Conservation (phyloP, 2,113 vertebrate genomes). For the Passer montanus region DNA sequence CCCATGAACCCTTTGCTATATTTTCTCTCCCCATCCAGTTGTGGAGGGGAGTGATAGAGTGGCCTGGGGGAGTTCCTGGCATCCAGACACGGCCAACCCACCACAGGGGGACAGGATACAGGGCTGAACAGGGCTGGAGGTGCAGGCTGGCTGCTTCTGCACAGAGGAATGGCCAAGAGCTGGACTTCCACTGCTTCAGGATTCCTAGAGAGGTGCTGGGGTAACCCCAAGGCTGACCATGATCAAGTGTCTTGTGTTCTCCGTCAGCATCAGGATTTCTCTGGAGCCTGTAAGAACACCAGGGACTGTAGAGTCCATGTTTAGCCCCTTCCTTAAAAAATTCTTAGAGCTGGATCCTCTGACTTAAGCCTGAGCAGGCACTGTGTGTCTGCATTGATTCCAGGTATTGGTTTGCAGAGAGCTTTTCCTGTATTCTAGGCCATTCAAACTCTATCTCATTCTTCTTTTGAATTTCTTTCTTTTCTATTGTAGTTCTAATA, state of each 20-base stretch:
- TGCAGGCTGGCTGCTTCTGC: not conserved
- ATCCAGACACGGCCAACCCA: not conserved
- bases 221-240: not conserved
- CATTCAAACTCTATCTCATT: not conserved
- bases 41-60: not conserved
- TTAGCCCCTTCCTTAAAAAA: not conserved
- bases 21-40: not conserved
- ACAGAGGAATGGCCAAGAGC: not conserved
- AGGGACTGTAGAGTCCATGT: not conserved
- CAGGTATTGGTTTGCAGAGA: not conserved
- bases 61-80: not conserved
- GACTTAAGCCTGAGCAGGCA: not conserved
- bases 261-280: not conserved
- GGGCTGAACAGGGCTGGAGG: accelerated
- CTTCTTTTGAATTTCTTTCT: not conserved
- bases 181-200: not conserved
- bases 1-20: not conserved
- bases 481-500: not conserved
- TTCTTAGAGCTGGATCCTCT: not conserved
- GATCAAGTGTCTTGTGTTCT: not conserved
- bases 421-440: not conserved
- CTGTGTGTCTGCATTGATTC: not conserved
- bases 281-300: not conserved
- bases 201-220: not conserved
- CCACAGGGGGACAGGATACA: accelerated